These are phyloP conservation scores for Ametastegia equiseti DNA, from an alignment of 2,888 invertebrate species.

Conservation along the genomic window DNA sequence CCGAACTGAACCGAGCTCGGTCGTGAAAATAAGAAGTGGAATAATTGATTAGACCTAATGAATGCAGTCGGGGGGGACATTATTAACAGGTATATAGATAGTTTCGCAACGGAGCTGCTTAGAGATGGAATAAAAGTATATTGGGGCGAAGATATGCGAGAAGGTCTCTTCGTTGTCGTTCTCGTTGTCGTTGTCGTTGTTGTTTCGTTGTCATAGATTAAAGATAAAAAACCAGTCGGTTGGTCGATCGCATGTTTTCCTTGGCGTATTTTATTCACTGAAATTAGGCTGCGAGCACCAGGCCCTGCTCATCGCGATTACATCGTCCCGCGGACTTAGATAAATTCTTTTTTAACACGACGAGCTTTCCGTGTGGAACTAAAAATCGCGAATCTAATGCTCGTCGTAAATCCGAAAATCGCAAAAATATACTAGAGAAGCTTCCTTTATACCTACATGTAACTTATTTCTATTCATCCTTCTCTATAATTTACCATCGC, in stretches of 20 bases:
- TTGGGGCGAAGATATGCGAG: not conserved
- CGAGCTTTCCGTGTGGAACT: not conserved
- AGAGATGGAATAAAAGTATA: not conserved
- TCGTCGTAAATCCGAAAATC: not conserved
- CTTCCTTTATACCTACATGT: not conserved
- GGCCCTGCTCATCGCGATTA: not conserved
- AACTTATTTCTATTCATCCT: not conserved
- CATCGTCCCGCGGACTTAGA: not conserved
- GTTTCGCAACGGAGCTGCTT: conserved; percentile 20
- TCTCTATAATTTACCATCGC: not conserved
- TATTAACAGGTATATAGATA: not conserved
- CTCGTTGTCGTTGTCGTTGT: not conserved
- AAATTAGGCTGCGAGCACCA: not conserved
- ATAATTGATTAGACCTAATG: conserved; percentile 8
- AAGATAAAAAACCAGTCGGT: conserved; percentile 25
- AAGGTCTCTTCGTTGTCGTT: not conserved
- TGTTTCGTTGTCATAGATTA: conserved; percentile 18
- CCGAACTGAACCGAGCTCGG: not conserved
- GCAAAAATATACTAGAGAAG: not conserved
- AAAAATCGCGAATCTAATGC: not conserved
- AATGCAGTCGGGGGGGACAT: not conserved
- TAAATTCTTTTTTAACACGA: not conserved
- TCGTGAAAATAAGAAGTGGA: not conserved
- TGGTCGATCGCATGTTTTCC: not conserved
- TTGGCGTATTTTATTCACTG: not conserved